Evolutionary conservation across 2,797 vertebrate species (phyloP).

Genomic region (Periparus ater): DNA sequence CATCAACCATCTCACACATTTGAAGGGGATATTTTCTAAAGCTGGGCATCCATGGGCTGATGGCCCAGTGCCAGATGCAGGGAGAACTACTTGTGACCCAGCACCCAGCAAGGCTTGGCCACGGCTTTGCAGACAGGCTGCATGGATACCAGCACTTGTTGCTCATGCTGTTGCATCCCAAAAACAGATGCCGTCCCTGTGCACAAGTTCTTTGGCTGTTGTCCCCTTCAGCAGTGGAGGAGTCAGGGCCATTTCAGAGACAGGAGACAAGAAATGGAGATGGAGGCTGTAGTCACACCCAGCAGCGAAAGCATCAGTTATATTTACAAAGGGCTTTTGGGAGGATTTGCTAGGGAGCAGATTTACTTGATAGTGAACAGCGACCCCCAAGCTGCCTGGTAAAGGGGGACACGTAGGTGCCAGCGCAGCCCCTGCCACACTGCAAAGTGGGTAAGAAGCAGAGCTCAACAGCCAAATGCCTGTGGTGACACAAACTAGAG

Average conservation of each 20-base stretch:
- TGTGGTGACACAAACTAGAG: background rate
- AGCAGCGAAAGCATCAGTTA: background rate
- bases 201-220: background rate
- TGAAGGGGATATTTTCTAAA: background rate
- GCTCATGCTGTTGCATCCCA: background rate
- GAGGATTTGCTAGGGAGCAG: background rate
- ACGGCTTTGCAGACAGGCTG: background rate
- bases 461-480: background rate
- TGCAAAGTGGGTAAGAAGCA: background rate
- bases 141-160: background rate
- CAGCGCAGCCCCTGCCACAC: background rate
- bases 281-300: background rate
- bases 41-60: background rate
- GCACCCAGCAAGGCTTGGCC: background rate
- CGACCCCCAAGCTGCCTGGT: background rate
- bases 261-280: background rate
- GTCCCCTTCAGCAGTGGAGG: background rate
- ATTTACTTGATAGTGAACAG: background rate
- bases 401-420: background rate
- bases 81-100: background rate
- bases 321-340: background rate
- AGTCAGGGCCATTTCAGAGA: background rate
- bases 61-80: rapidly evolving
- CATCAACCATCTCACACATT: background rate
- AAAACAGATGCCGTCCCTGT: background rate